Conservation (phyloP, 2,888 invertebrate species). For the Smittia sp. region DNA sequence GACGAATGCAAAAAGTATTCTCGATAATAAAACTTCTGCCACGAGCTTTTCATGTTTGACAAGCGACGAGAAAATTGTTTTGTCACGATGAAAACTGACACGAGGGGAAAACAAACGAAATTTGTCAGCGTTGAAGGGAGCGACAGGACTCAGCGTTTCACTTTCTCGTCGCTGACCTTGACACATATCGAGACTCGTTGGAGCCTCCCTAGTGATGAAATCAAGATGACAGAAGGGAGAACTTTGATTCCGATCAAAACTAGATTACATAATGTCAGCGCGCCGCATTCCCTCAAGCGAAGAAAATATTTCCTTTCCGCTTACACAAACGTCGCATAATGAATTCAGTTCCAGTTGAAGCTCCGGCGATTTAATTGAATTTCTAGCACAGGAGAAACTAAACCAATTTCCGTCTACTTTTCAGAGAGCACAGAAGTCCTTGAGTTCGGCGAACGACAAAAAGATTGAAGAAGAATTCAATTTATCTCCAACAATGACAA, state of each 20-base stretch:
- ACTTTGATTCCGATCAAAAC: not conserved
- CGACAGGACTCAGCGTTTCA: too few relatives aligned
- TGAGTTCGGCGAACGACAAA: not conserved
- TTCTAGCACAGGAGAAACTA: not conserved
- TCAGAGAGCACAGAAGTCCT: not conserved
- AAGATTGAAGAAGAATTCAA: not conserved
- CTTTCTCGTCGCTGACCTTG: not conserved
- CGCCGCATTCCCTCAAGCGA: not conserved
- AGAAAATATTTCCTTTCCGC: not conserved
- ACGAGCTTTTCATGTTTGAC: not conserved
- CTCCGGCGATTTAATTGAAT: constrained; percentile 8
- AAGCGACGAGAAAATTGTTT: not conserved
- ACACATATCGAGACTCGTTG: not conserved
- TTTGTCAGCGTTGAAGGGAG: too few relatives aligned
- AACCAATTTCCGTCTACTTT: not conserved
- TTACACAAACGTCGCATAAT: not conserved
- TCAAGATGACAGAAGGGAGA: not conserved
- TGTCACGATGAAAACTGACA: not conserved
- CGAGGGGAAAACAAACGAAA: too few relatives aligned
- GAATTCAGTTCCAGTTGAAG: not conserved
- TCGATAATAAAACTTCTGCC: not conserved
- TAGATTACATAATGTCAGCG: not conserved
- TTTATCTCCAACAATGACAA: not conserved
- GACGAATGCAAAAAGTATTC: not conserved
- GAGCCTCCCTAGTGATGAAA: not conserved